Evolutionary conservation across 1,140 invertebrate genomes (phyloP), one percentile per base, ranked within the genome.

Genomic region (Xylocopa sonorina): DNA sequence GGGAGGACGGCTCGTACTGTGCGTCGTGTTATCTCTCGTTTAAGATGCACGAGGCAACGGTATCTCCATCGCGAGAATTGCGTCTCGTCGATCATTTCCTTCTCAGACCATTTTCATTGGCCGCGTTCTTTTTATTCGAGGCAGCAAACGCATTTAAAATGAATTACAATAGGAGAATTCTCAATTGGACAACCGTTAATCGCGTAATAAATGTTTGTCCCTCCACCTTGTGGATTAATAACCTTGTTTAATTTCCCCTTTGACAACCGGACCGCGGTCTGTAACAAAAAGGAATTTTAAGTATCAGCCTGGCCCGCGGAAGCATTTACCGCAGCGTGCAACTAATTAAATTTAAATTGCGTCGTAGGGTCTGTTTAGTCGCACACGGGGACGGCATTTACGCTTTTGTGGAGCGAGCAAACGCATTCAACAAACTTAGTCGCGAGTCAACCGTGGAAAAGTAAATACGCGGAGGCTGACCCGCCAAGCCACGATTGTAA

Each of bases 321-420:
- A 66, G 7, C 63, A 32, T 48, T 48, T 32, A n/a, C 43, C 43
- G 14, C 32, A 0, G 14, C 48, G 29, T 16, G 12, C 14, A 51
- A 38, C 21, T 34, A 68, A 51, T 68, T 68, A 68, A 68, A 34
- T 68, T 24, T 34, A 68, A 14, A 68, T 68, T 68, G 51, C 48
- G 7, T 68, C 14, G 21, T 3, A 18, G 21, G 10, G 62, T 64
- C 12, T 51, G n/a, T 51, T 68, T 51, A 24, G 3, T 29, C 34
- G 64, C 21, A 63, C 7, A 7, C 14, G 3, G 38, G 18, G 41
- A 34, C 2, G n/a, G 29, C n/a, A 21, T 68, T 68, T 68, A 68
- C 32, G n/a, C 32, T 68, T 68, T 68, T 51, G 21, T 68, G 64
- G 34, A 51, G 24, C 48, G 46, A 34, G 64, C 14, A 50, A 51